These are phyloP conservation scores for Bombus sibiricus DNA, from an alignment of 1,140 invertebrate genomes.

Conservation along the genomic window DNA sequence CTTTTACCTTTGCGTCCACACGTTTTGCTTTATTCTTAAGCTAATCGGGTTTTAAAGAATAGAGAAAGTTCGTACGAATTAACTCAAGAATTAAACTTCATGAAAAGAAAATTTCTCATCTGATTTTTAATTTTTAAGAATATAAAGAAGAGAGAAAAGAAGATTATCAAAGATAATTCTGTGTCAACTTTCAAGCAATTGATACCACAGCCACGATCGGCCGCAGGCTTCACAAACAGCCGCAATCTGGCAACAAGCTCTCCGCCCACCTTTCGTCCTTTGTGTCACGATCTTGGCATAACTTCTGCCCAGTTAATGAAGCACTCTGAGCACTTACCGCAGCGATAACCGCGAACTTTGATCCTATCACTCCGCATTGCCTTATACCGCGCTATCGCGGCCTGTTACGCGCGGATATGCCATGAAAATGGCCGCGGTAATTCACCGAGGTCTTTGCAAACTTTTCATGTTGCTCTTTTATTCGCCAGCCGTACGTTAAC, in stretches of 20 bases:
- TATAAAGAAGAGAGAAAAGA: background rate
- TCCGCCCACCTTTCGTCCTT: background rate
- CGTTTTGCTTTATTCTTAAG: background rate
- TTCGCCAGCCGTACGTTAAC: background rate
- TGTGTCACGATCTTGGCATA: slow-evolving; percentile 53
- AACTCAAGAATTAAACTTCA: background rate
- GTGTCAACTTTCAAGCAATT: background rate
- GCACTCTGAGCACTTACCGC: slow-evolving; percentile 28
- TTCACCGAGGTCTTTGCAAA: background rate
- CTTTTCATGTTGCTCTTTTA: background rate
- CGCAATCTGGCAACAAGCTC: background rate
- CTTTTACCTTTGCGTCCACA: background rate
- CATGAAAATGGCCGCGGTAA: background rate
- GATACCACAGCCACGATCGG: no score
- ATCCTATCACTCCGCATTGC: background rate
- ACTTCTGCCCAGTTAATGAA: slow-evolving; percentile 63
- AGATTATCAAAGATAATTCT: background rate
- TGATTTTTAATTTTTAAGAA: background rate
- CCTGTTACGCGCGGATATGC: background rate
- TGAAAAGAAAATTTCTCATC: background rate
- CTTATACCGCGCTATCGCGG: background rate
- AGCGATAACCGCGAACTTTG: slow-evolving; percentile 50
- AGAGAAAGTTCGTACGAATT: background rate
- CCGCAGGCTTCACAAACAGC: slow-evolving; percentile 34
- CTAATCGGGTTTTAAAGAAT: no score